These are phyloP conservation scores for Arizona elegans DNA, from an alignment of 2,113 vertebrate genomes.

Conservation along the genomic window DNA sequence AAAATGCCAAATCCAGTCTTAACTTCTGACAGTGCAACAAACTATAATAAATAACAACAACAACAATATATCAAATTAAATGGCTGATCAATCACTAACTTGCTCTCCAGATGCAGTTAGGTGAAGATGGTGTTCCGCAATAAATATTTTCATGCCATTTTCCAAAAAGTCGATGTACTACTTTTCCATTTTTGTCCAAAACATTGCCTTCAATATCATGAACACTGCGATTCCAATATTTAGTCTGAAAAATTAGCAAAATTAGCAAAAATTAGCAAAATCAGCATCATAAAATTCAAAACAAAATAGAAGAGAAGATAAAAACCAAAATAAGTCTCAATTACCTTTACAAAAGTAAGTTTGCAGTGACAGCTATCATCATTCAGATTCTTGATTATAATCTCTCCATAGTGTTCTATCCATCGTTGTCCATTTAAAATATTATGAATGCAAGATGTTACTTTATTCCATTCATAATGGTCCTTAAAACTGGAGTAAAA, in stretches of 20 bases:
- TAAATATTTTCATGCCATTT: conserved; percentile 95
- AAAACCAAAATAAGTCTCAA: background rate
- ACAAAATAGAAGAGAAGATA: background rate
- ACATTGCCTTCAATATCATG: conserved; percentile 91
- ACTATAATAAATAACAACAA: background rate
- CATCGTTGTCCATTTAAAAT: conserved; percentile 95
- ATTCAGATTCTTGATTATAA: conserved; percentile 86
- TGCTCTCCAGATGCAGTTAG: conserved; percentile 92
- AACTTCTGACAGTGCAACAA: background rate
- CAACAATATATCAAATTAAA: background rate
- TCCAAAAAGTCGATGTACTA: conserved; percentile 86
- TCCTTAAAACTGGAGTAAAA: conserved; percentile 76
- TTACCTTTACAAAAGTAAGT: conserved; percentile 94
- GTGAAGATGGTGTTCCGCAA: conserved; percentile 81
- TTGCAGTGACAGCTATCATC: conserved; percentile 88
- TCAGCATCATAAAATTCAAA: background rate
- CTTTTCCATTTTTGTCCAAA: conserved; percentile 81
- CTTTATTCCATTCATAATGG: conserved; percentile 97
- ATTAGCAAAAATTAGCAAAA: conserved; percentile 17
- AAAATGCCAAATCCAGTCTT: background rate
- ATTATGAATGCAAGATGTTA: conserved; percentile 98
- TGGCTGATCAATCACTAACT: conserved; percentile 73
- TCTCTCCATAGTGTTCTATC: conserved; percentile 98
- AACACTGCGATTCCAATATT: conserved; percentile 91
- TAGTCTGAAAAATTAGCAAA: conserved; percentile 72